Conservation (phyloP, 2,113 vertebrate species). For the Triplophysa siluroides region DNA sequence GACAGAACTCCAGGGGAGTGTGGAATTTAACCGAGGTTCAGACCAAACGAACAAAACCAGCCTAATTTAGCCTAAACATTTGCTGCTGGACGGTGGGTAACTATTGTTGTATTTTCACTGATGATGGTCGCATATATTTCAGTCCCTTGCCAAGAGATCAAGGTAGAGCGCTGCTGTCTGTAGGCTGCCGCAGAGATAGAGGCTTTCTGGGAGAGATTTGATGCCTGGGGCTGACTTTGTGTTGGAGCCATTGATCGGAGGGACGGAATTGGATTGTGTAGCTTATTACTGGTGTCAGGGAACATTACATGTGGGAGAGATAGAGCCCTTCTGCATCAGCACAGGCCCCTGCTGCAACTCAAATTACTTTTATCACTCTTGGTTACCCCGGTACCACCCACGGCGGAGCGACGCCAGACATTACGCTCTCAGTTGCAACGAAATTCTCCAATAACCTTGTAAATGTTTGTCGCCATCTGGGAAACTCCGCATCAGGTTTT, state of each 20-base stretch:
- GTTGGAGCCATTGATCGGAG: conserved; percentile 70
- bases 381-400: conserved; percentile 52
- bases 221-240: conserved; percentile 57
- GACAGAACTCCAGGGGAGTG: not conserved
- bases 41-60: not conserved
- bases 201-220: conserved; percentile 29
- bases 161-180: not conserved
- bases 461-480: conserved; percentile 5
- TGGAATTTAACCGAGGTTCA: not conserved
- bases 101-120: not conserved
- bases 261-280: conserved; percentile 69
- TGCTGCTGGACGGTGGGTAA: not conserved
- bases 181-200: conserved; percentile 1
- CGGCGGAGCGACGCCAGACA: conserved; percentile 26
- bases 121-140: conserved; percentile 7
- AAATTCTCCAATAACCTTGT: conserved; percentile 34
- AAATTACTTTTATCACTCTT: conserved; percentile 64
- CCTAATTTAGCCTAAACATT: not conserved
- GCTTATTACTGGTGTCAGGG: conserved; percentile 72
- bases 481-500: conserved; percentile 14
- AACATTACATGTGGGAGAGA: conserved; percentile 64
- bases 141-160: conserved; percentile 13
- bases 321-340: conserved; percentile 44
- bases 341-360: conserved; percentile 26
- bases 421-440: conserved; percentile 5